Percentiles rank a stretch among this genome's conserved stretches.
Conservation (phyloP, 2,888 invertebrate genomes). For the Actias luna region DNA sequence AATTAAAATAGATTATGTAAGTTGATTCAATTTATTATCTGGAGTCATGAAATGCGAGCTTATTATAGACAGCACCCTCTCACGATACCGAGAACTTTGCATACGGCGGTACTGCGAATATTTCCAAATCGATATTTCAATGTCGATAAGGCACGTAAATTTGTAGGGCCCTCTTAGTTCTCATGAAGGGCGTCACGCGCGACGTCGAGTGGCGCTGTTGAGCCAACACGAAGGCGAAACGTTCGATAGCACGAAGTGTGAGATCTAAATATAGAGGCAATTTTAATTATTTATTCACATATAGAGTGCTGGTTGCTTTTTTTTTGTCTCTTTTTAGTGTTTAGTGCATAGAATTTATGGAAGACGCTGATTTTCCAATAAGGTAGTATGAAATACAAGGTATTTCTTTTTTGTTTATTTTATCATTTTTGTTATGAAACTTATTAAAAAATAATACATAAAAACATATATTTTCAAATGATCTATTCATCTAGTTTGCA, state of each 20-base stretch:
- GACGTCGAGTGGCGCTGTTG: slow-evolving; percentile 56
- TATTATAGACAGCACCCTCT: background rate
- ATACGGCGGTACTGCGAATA: slow-evolving; percentile 1
- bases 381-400: background rate
- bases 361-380: background rate
- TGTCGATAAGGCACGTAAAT: slow-evolving; percentile 65
- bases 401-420: background rate
- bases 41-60: too few species aligned
- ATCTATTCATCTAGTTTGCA: too few species aligned
- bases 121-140: slow-evolving; percentile 31
- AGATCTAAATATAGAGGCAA: background rate
- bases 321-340: background rate
- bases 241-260: slow-evolving; percentile 24
- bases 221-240: slow-evolving; percentile 47
- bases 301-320: background rate
- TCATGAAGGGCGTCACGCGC: slow-evolving; percentile 66
- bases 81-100: slow-evolving; percentile 9
- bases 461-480: too few species aligned
- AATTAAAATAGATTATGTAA: too few species aligned
- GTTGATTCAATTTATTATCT: too few species aligned
- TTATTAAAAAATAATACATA: too few species aligned
- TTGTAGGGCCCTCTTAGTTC: slow-evolving; percentile 47
- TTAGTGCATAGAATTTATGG: background rate
- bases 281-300: background rate
- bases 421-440: too few species aligned